A percentile compares a stretch with the other conserved stretches of the same genome.
These are phyloP conservation scores for Amphiprion percula DNA, from an alignment of 2,113 vertebrate genomes.

Conservation along the genomic window DNA sequence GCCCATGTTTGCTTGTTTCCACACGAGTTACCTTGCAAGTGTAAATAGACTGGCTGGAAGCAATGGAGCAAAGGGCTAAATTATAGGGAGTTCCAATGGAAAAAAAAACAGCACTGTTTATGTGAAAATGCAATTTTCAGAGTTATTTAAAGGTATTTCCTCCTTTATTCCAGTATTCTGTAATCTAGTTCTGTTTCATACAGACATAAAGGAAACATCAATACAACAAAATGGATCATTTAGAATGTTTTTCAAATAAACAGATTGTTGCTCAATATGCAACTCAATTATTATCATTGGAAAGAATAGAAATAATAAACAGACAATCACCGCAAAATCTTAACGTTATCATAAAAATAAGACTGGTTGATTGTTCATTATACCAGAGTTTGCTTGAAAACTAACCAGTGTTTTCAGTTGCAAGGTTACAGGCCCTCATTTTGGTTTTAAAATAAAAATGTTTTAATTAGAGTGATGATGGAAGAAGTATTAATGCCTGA, in stretches of 20 bases:
- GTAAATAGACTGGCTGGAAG: slow-evolving; percentile 18
- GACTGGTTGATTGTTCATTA: background rate
- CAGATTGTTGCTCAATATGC: background rate
- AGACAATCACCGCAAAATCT: no score
- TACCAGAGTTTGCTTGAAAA: background rate
- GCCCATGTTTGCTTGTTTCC: slow-evolving; percentile 36
- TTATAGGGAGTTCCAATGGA: background rate
- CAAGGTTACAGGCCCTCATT: slow-evolving; percentile 7
- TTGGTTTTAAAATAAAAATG: background rate
- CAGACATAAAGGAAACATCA: background rate
- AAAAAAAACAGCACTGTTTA: slow-evolving; percentile 1
- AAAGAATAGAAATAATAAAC: no score
- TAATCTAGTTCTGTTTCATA: no score
- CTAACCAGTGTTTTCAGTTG: no score
- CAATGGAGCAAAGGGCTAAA: slow-evolving; percentile 18
- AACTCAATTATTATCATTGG: background rate
- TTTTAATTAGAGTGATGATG: slow-evolving; percentile 10
- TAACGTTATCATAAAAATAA: background rate
- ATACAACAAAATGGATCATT: background rate
- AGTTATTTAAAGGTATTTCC: background rate
- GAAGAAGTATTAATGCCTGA: slow-evolving; percentile 3
- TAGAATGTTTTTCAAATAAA: background rate
- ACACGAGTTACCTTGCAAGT: slow-evolving; percentile 27
- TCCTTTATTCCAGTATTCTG: no score
- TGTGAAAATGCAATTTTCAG: slow-evolving; percentile 11